Conservation (phyloP, 2,113 vertebrate species). For the Alligator sinensis region DNA sequence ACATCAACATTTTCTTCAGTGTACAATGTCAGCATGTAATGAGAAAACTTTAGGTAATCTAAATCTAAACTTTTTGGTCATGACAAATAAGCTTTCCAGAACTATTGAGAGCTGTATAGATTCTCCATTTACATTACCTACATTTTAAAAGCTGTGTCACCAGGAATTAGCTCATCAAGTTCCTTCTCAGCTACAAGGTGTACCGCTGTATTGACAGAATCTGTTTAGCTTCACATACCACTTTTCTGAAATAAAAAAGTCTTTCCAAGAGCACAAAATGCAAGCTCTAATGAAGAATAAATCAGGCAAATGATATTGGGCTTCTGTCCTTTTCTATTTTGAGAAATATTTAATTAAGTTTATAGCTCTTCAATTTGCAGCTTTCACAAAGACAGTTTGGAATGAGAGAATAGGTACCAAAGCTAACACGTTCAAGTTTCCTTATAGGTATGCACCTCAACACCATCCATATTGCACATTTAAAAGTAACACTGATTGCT, state of each 20-base stretch:
- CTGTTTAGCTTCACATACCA: slow-evolving; percentile 21
- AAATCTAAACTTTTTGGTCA: slow-evolving; percentile 6
- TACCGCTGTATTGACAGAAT: slow-evolving; percentile 20
- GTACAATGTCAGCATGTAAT: neutral
- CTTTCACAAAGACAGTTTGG: slow-evolving; percentile 52
- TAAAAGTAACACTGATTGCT: slow-evolving; percentile 57
- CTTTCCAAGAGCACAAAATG: slow-evolving; percentile 36
- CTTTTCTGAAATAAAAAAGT: slow-evolving; percentile 13
- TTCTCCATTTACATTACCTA: slow-evolving; percentile 40
- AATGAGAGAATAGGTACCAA: slow-evolving; percentile 65
- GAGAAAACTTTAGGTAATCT: slow-evolving; percentile 28
- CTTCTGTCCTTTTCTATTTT: slow-evolving; percentile 36
- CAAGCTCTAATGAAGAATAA: slow-evolving; percentile 15
- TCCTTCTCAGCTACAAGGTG: slow-evolving; percentile 22
- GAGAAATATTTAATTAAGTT: slow-evolving; percentile 56
- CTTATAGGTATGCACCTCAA: slow-evolving; percentile 47
- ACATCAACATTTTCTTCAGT: neutral
- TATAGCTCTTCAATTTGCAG: slow-evolving; percentile 40
- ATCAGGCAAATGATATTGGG: slow-evolving; percentile 17
- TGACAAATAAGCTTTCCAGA: slow-evolving; percentile 45
- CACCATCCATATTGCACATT: slow-evolving; percentile 33
- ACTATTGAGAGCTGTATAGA: slow-evolving; percentile 43
- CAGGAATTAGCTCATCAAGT: slow-evolving; percentile 42
- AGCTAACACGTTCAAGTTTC: slow-evolving; percentile 44
- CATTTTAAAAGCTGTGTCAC: slow-evolving; percentile 38